Base-by-base conservation (phyloP, 2,888 invertebrate genomes). In the Sericinus montela region DNA sequence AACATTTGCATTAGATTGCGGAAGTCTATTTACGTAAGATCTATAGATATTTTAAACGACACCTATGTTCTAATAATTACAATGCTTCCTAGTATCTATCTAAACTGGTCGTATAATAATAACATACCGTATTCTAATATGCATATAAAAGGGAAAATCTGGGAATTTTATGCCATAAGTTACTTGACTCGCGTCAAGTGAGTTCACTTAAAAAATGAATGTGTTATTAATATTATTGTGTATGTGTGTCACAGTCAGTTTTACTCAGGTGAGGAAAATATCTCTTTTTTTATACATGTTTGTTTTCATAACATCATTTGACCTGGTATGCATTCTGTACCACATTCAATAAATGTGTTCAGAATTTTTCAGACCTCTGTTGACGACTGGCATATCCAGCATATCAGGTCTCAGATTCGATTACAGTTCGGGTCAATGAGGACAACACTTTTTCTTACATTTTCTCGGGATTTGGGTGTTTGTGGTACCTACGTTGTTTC, bases 1-100 rank as follows among this genome's bases (percentile, higher is more conserved):
- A 45, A 45, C 45, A 45, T 38, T 38, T 30, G 1, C 23, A 9
- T 38, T 19, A 32, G 30, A 30, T 19, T 29, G 16, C 30, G 38
- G 45, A 38, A 38, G 37, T 30, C 2, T 28, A 16, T 29, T 29
- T 3, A n/a, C 1, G n/a, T 5, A 11, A 32, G 29, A 5, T 8
- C 7, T 25, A 25, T 11, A 13, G 32, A 32, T 11, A 32, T 1
- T 13, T 6, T 11, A 1, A 11, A n/a, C 0, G 11, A 32, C 11
- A 32, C 32, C 11, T 5, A 11, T 32, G 32, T 6, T 11, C 32
- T 32, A 11, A 32, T 11, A 32, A 32, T 32, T 11, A 32, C 32
- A 32, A 32, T 32, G 32, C 7, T 6, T 4, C 1, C 4, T 11
- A 5, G 32, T n/a, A 5, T 32, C 32, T 32, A 11, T 32, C 7